These are phyloP conservation scores for Neocrepidodera transversa DNA, from an alignment of 2,888 invertebrate genomes.

Conservation along the genomic window DNA sequence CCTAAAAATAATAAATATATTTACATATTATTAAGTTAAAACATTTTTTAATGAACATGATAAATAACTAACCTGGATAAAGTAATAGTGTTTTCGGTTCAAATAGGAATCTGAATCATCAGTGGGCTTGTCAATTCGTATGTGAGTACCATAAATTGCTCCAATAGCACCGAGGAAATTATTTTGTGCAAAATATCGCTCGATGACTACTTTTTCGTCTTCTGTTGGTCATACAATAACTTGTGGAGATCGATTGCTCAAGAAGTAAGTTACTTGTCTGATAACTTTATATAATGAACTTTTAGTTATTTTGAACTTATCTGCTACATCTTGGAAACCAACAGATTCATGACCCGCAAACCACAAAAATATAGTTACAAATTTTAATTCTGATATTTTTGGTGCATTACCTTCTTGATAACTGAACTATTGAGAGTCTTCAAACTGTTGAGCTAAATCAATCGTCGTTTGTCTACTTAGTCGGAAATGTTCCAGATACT, in stretches of 20 bases:
- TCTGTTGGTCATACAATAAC: conserved; percentile 31
- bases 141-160: conserved; percentile 33
- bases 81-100: conserved; percentile 28
- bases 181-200: conserved; percentile 29
- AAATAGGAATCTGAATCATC: conserved; percentile 36
- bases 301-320: no score
- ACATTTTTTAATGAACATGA: conserved; percentile 22
- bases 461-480: not conserved
- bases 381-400: no score
- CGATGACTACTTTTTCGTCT: conserved; percentile 26
- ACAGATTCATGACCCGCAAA: not conserved
- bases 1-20: conserved; percentile 20
- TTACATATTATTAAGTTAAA: not conserved
- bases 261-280: conserved; percentile 33
- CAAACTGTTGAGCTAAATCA: no score
- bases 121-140: conserved; percentile 35
- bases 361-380: not conserved
- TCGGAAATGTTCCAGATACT: conserved; percentile 11
- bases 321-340: conserved; percentile 36
- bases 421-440: no score
- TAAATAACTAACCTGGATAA: no score
- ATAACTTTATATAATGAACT: conserved; percentile 35
- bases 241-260: conserved; percentile 30
- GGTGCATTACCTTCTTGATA: no score
- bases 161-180: conserved; percentile 35